Percentiles rank a stretch among this genome's conserved stretches.
Evolutionary conservation across 2,797 vertebrate species (phyloP).

Genomic region (Aldrovandia affinis): DNA sequence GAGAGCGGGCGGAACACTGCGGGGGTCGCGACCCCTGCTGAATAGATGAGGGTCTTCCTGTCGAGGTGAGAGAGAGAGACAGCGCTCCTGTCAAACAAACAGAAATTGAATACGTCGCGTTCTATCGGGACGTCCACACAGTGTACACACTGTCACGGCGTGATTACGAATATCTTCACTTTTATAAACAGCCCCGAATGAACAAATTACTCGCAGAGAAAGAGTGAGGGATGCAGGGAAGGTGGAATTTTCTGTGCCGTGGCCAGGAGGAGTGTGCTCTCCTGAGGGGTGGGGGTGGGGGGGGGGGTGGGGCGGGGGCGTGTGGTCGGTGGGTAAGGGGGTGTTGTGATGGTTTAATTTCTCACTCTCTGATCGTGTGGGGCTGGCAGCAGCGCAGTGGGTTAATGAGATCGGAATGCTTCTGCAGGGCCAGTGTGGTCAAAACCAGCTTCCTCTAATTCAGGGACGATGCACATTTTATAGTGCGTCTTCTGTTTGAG

Average conservation of each 20-base stretch:
- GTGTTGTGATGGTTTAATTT: slow-evolving; percentile 47
- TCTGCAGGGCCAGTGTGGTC: slow-evolving; percentile 66
- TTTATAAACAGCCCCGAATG: slow-evolving; percentile 90
- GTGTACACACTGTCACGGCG: slow-evolving; percentile 90
- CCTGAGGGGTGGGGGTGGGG: slow-evolving; percentile 45
- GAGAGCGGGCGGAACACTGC: slow-evolving; percentile 83
- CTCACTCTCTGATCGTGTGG: slow-evolving; percentile 40
- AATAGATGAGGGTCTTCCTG: slow-evolving; percentile 93
- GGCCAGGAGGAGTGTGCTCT: slow-evolving; percentile 77
- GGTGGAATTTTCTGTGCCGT: slow-evolving; percentile 79
- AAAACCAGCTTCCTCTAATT: slow-evolving; percentile 76
- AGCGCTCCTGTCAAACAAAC: slow-evolving; percentile 96
- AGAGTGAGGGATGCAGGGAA: slow-evolving; percentile 82
- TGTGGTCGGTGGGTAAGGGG: slow-evolving; percentile 42
- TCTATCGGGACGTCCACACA: slow-evolving; percentile 89
- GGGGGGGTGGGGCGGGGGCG: slow-evolving; percentile 36
- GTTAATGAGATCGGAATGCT: slow-evolving; percentile 71
- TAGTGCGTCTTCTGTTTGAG: slow-evolving; percentile 70
- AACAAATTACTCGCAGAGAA: slow-evolving; percentile 88
- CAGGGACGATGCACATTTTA: slow-evolving; percentile 58
- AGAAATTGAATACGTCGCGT: slow-evolving; percentile 90
- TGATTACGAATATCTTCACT: slow-evolving; percentile 91
- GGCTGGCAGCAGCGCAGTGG: slow-evolving; percentile 50
- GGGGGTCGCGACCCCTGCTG: slow-evolving; percentile 84
- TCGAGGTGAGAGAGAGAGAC: slow-evolving; percentile 85